These are phyloP conservation scores for Mesochorus sp. DNA, from an alignment of 2,888 invertebrate species.

Conservation along the genomic window DNA sequence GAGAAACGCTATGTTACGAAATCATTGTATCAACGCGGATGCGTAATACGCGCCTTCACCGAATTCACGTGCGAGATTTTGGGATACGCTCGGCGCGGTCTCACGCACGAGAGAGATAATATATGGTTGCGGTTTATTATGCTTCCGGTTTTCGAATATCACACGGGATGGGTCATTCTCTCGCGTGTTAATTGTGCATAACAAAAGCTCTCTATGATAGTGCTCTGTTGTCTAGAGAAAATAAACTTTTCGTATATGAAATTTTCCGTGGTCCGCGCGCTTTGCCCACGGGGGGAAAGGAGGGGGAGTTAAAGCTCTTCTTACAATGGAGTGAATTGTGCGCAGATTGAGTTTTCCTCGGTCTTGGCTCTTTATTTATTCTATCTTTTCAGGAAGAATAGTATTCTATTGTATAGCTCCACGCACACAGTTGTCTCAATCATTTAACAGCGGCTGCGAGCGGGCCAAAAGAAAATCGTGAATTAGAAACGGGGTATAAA, in stretches of 20 bases:
- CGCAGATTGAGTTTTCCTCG: slow-evolving; percentile 24
- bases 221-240: slow-evolving; percentile 18
- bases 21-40: slow-evolving; percentile 34
- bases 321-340: slow-evolving; percentile 31
- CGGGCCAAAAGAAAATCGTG: not conserved
- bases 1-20: slow-evolving; percentile 7
- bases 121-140: no score
- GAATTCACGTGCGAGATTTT: no score
- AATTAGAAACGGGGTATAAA: not conserved
- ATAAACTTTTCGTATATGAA: slow-evolving; percentile 45
- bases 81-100: no score
- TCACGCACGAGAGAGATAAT: no score
- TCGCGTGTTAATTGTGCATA: slow-evolving; percentile 47
- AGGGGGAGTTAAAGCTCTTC: not conserved
- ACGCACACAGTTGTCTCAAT: not conserved
- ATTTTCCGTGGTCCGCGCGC: slow-evolving; percentile 24
- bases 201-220: slow-evolving; percentile 1
- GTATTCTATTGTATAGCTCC: not conserved
- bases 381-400: not conserved
- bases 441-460: not conserved
- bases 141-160: slow-evolving; percentile 25
- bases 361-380: not conserved
- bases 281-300: not conserved
- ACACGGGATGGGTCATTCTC: slow-evolving; percentile 48
- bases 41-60: not conserved